Percentiles rank a stretch among this genome's conserved stretches.
These are phyloP conservation scores for Aphrophora alni DNA, from an alignment of 2,888 invertebrate species.

Conservation along the genomic window DNA sequence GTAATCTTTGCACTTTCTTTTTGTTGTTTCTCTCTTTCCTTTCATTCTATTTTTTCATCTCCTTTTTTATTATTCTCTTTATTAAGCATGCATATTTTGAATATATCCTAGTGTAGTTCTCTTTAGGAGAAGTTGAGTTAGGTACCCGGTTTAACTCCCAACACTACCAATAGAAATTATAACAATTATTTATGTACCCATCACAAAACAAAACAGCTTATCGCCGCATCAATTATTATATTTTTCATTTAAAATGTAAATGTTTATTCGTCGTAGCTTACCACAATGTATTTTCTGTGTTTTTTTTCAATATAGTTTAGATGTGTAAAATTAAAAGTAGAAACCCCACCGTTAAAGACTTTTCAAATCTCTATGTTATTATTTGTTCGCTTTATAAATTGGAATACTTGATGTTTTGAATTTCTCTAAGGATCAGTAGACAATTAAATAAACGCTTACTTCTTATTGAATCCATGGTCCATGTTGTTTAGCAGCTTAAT, in stretches of 20 bases:
- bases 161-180: neutral
- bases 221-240: slow-evolving; percentile 34
- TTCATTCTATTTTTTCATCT: slow-evolving; percentile 48
- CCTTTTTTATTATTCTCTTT: slow-evolving; percentile 47
- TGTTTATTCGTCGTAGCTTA: neutral
- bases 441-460: neutral
- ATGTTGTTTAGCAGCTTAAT: slow-evolving; percentile 37
- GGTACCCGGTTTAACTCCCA: neutral
- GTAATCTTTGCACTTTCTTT: slow-evolving; percentile 72
- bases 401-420: neutral
- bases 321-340: neutral
- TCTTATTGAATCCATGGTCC: neutral
- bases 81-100: slow-evolving; percentile 48
- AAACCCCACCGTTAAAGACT: neutral
- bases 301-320: neutral
- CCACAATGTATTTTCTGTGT: neutral
- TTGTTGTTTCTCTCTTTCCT: slow-evolving; percentile 55
- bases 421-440: neutral
- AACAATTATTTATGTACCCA: neutral
- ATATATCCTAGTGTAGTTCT: neutral
- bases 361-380: neutral
- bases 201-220: neutral
- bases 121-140: neutral
- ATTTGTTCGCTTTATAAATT: neutral
- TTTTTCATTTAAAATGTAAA: neutral